These are phyloP conservation scores for Meriones psammophilus DNA, from an alignment of 2,797 vertebrate species.

Conservation along the genomic window DNA sequence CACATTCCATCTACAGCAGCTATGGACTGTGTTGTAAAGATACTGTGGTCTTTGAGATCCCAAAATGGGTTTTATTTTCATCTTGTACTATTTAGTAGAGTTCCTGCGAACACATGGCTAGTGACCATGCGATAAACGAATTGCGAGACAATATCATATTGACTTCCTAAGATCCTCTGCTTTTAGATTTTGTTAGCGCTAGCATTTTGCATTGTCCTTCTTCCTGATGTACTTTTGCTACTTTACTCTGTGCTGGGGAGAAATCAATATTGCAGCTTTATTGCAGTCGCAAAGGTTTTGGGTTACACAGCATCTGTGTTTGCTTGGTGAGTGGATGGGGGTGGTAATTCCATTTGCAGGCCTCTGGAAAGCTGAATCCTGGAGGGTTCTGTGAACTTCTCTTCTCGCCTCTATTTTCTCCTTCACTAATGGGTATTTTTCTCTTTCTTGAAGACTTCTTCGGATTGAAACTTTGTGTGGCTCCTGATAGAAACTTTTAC, in stretches of 20 bases:
- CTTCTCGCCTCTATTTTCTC: conserved; percentile 64
- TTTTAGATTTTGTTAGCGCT: background rate
- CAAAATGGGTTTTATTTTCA: background rate
- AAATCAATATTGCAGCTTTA: conserved; percentile 29
- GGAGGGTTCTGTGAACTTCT: conserved; percentile 42
- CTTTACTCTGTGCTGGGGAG: conserved; percentile 43
- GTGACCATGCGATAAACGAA: background rate
- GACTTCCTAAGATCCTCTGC: conserved; percentile 11
- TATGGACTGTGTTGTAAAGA: background rate
- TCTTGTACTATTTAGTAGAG: background rate
- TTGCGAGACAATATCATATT: background rate
- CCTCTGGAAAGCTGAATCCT: conserved; percentile 26
- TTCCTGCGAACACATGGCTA: background rate
- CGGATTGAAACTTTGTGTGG: background rate
- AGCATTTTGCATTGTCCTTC: conserved; percentile 3
- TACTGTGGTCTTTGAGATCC: background rate
- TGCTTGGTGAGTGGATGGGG: background rate
- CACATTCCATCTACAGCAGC: background rate
- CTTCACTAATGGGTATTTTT: conserved; percentile 56
- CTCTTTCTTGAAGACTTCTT: conserved; percentile 37
- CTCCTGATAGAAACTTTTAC: background rate
- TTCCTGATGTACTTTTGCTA: background rate
- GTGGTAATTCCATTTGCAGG: conserved; percentile 21
- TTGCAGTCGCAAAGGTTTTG: conserved; percentile 25
- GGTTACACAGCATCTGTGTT: conserved; percentile 19